phyloP scores from a whole-genome alignment of 2,113 vertebrate genomes.

The Struthidea cinerea region DNA sequence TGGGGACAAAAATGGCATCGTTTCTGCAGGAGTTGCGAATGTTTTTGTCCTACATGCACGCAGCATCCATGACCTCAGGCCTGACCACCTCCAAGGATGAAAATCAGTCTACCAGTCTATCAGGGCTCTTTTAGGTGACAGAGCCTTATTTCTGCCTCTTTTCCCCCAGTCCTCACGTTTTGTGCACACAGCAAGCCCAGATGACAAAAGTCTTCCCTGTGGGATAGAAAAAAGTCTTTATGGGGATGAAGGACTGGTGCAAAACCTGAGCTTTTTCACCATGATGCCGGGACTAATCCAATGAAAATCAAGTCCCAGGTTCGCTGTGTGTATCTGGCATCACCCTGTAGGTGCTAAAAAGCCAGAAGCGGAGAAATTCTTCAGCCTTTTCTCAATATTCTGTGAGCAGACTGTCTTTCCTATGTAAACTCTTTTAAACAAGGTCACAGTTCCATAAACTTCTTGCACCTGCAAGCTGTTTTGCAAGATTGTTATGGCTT shows the following conservation, averaged over 20 bases:
- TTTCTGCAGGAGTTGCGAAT: not conserved
- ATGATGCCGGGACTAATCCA: not conserved
- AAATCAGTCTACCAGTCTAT: not conserved
- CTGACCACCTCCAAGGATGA: not conserved
- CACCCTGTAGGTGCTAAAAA: too few species aligned
- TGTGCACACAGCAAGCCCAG: not conserved
- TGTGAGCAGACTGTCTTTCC: too few species aligned
- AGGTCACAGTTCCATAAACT: too few species aligned
- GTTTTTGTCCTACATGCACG: not conserved
- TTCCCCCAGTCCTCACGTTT: not conserved
- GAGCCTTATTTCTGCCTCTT: not conserved
- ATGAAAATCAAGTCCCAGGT: not conserved
- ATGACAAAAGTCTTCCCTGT: not conserved
- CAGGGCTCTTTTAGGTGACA: not conserved
- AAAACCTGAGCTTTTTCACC: not conserved
- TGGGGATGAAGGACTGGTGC: not conserved
- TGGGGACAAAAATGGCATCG: not conserved
- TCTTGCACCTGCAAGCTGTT: too few species aligned
- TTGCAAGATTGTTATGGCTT: too few species aligned
- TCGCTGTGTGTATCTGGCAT: rapidly evolving
- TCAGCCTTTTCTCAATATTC: too few species aligned
- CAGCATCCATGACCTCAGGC: not conserved
- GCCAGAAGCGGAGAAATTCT: too few species aligned
- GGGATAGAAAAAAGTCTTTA: not conserved
- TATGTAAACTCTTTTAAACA: too few species aligned